Conservation (phyloP, 2,888 invertebrate genomes). For the Orthosia gracilis region DNA sequence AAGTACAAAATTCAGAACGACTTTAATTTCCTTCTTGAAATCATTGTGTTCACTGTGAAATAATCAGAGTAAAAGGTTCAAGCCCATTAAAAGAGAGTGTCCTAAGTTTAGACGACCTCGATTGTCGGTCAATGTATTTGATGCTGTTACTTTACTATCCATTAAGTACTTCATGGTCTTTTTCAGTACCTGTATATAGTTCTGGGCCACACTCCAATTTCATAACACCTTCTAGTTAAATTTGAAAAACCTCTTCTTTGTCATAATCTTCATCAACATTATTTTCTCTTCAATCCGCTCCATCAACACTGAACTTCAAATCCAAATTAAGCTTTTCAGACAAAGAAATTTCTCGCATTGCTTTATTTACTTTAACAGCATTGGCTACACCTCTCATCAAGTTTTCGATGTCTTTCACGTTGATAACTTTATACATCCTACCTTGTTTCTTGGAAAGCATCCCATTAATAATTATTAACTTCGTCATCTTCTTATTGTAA, state of each 20-base stretch:
- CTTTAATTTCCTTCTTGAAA: background rate
- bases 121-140: conserved; percentile 4
- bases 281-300: background rate
- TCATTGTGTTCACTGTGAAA: conserved; percentile 1
- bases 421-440: too few relatives aligned
- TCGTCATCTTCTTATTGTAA: background rate
- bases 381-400: background rate
- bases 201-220: background rate
- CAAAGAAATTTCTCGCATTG: background rate
- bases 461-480: background rate
- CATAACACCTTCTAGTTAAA: background rate
- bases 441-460: background rate
- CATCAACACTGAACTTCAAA: background rate
- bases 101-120: background rate
- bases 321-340: background rate
- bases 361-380: background rate
- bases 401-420: background rate
- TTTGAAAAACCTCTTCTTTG: too few relatives aligned
- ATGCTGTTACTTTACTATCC: background rate
- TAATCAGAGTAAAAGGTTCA: conserved; percentile 17
- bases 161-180: background rate
- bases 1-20: background rate
- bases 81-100: background rate
- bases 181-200: background rate
- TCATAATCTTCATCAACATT: background rate